phyloP scores from a whole-genome alignment of 2,888 invertebrate species.

The Hyposoter didymator region DNA sequence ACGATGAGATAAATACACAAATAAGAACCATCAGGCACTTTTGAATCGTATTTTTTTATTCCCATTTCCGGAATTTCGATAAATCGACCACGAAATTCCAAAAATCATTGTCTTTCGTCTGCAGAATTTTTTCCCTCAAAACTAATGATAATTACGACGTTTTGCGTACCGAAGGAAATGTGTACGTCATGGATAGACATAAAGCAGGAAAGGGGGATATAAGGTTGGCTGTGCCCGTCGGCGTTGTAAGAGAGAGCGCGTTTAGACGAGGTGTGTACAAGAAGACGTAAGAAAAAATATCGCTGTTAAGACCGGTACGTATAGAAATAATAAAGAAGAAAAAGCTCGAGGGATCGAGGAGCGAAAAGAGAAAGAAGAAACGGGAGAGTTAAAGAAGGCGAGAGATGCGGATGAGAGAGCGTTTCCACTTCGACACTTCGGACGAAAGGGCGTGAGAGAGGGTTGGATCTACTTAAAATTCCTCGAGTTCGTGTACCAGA shows the following conservation, averaged over 20 bases:
- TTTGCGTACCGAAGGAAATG: background rate
- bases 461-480: conserved; percentile 63
- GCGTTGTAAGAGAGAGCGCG: conserved; percentile 33
- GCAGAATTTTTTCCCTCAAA: too few relatives aligned
- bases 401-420: conserved; percentile 55
- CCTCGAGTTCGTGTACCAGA: conserved; percentile 48
- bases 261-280: conserved; percentile 46
- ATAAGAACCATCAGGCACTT: too few relatives aligned
- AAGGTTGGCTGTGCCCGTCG: conserved; percentile 14
- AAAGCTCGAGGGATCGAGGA: conserved; percentile 1
- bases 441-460: conserved; percentile 60
- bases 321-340: conserved; percentile 29
- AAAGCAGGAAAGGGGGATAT: background rate
- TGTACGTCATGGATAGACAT: background rate
- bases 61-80: too few relatives aligned
- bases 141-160: too few relatives aligned
- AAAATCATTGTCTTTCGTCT: too few relatives aligned
- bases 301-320: conserved; percentile 11
- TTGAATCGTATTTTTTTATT: too few relatives aligned
- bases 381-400: conserved; percentile 67
- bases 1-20: too few relatives aligned
- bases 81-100: too few relatives aligned
- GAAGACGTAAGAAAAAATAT: conserved; percentile 4
- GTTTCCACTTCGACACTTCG: conserved; percentile 65
- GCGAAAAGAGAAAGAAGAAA: conserved; percentile 16